Evolutionary conservation across 2,113 vertebrate species (phyloP).

Genomic region (Hemiprocne comata): DNA sequence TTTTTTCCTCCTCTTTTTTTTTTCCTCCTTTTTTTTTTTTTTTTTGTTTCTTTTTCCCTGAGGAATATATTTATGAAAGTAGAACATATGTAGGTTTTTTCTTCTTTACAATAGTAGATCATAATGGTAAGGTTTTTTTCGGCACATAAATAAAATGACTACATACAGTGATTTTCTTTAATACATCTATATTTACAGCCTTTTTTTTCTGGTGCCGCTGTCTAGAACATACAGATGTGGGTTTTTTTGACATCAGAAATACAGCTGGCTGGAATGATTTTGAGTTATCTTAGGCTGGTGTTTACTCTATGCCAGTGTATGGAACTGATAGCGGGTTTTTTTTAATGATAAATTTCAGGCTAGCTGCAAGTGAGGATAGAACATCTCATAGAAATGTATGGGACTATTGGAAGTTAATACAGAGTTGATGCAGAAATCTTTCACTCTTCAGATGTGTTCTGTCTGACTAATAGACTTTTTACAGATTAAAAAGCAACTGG

Average conservation of each 20-base stretch:
- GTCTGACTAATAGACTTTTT: conserved; percentile 37
- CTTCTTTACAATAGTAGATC: conserved; percentile 73
- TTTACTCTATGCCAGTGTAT: neutral
- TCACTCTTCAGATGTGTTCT: neutral
- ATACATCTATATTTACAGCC: neutral
- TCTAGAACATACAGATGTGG: neutral
- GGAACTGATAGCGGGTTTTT: neutral
- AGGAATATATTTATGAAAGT: conserved; percentile 70
- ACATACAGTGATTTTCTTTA: conserved; percentile 24
- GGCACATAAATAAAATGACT: conserved; percentile 61
- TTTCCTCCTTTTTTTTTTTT: neutral
- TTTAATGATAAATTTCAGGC: conserved; percentile 30
- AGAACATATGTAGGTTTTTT: conserved; percentile 67
- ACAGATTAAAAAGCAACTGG: conserved; percentile 5
- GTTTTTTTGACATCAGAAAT: conserved; percentile 14
- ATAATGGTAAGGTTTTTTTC: conserved; percentile 44
- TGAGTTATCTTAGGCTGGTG: conserved; percentile 33
- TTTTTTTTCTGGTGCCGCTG: neutral
- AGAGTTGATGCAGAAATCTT: conserved; percentile 15
- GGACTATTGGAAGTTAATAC: neutral
- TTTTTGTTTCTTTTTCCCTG: neutral
- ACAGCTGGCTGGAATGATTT: neutral
- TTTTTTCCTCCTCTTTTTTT: neutral
- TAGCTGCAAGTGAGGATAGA: conserved; percentile 4
- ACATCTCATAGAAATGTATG: neutral